These are phyloP conservation scores for Henricia sp. DNA, from an alignment of 53 echinoderm and acorn worm genomes.

Conservation along the genomic window DNA sequence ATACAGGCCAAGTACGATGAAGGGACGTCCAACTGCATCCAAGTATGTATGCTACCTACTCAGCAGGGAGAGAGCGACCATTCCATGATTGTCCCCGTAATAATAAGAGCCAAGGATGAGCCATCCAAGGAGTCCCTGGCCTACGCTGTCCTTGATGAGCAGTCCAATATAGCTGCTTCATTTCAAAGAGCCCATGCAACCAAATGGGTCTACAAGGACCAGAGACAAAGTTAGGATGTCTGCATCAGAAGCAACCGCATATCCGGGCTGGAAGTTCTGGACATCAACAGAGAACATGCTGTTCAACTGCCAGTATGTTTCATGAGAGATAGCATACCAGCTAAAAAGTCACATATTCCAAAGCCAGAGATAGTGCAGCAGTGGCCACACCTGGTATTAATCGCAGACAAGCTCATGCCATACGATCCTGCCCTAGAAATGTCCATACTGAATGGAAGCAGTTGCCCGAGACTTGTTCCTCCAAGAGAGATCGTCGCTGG, in stretches of 20 bases:
- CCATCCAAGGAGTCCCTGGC: constrained; percentile 26
- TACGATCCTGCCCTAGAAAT: constrained; percentile 18
- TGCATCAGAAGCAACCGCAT: background rate
- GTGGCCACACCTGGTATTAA: constrained; percentile 27
- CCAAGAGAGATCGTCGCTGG: constrained; percentile 36
- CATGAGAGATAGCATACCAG: constrained; percentile 36
- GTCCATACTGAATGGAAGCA: constrained; percentile 20
- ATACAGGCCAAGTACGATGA: background rate
- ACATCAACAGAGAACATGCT: background rate
- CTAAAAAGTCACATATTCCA: constrained; percentile 40
- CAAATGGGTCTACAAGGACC: background rate
- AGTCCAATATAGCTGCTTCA: constrained; percentile 47
- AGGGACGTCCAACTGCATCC: constrained; percentile 4
- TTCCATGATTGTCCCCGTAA: constrained; percentile 63
- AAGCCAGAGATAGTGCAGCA: constrained; percentile 37
- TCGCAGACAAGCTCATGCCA: constrained; percentile 41
- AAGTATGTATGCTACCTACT: background rate
- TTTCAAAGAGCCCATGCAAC: constrained; percentile 9
- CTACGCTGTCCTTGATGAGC: constrained; percentile 58
- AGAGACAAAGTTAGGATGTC: background rate
- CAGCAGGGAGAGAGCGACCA: constrained; percentile 41
- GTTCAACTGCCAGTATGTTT: constrained; percentile 3
- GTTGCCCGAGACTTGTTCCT: constrained; percentile 5
- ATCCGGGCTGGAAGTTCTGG: background rate
- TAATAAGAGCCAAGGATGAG: background rate